phyloP scores from a whole-genome alignment of 1,140 invertebrate genomes.

The Anagrus nilaparvatae region DNA sequence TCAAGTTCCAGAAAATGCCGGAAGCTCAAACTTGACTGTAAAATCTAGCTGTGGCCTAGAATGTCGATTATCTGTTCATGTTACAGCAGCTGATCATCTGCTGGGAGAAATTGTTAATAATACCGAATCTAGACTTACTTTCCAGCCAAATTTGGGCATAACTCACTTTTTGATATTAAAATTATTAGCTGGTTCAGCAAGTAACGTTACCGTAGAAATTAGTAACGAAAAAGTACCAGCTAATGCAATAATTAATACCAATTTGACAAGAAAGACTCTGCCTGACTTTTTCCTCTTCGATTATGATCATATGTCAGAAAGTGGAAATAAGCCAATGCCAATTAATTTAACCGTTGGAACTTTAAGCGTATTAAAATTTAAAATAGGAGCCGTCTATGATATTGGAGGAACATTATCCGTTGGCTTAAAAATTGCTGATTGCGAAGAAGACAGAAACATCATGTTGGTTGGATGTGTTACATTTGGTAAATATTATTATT shows the following conservation, averaged over 20 bases:
- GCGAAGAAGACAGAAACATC: conserved; percentile 38
- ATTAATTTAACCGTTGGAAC: conserved; percentile 52
- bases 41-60: conserved; percentile 29
- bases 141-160: conserved; percentile 41
- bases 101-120: conserved; percentile 19
- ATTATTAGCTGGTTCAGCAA: conserved; percentile 24
- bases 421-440: conserved; percentile 48
- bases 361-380: conserved; percentile 52
- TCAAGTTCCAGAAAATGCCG: conserved; percentile 21
- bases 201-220: conserved; percentile 23
- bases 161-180: conserved; percentile 46
- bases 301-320: conserved; percentile 47
- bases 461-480: conserved; percentile 32
- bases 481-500: too few species aligned
- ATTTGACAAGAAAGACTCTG: conserved; percentile 52
- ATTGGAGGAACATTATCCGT: conserved; percentile 59
- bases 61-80: conserved; percentile 26
- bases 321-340: conserved; percentile 48
- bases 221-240: not conserved
- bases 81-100: conserved; percentile 23
- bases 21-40: conserved; percentile 18
- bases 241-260: conserved; percentile 19
- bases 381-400: conserved; percentile 54
- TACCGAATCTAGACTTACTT: conserved; percentile 29
- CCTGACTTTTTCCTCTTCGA: conserved; percentile 62